A percentile compares a stretch with the other conserved stretches of the same genome.
Conservation (phyloP, 2,797 vertebrate species). For the Gorsachius magnificus region DNA sequence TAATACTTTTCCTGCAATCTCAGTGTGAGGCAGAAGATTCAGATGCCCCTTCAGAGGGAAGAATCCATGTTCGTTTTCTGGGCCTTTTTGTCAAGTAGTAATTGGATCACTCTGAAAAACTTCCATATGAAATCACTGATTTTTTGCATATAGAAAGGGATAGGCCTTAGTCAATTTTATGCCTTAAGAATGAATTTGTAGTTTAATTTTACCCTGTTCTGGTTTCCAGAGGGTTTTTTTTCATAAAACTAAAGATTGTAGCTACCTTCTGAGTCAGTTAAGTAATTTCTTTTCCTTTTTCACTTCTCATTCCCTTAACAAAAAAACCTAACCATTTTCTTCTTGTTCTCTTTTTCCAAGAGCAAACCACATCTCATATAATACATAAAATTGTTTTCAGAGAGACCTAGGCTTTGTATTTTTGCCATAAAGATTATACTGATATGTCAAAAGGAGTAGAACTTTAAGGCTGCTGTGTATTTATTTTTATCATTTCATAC, state of each 20-base stretch:
- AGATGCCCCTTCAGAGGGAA: not conserved
- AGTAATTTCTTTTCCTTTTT: not conserved
- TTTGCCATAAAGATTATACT: not conserved
- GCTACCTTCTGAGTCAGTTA: not conserved
- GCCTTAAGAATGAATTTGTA: not conserved
- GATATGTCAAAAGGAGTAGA: not conserved
- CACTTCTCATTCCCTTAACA: not conserved
- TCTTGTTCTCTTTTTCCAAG: not conserved
- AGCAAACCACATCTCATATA: not conserved
- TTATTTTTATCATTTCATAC: not conserved
- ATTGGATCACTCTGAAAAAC: not conserved
- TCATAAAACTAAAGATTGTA: not conserved
- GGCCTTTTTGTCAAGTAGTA: not conserved
- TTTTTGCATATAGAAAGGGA: not conserved
- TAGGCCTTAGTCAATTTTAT: not conserved
- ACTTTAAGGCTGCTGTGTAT: not conserved
- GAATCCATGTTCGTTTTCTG: not conserved
- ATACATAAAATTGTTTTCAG: not conserved
- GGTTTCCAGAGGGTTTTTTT: not conserved
- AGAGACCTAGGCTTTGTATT: not conserved
- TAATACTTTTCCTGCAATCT: not conserved
- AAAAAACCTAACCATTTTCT: not conserved
- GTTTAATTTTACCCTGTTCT: not conserved
- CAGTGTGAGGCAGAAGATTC: not conserved
- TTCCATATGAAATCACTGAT: not conserved